Conservation (phyloP, 2,113 vertebrate genomes). For the Dromiciops gliroides region DNA sequence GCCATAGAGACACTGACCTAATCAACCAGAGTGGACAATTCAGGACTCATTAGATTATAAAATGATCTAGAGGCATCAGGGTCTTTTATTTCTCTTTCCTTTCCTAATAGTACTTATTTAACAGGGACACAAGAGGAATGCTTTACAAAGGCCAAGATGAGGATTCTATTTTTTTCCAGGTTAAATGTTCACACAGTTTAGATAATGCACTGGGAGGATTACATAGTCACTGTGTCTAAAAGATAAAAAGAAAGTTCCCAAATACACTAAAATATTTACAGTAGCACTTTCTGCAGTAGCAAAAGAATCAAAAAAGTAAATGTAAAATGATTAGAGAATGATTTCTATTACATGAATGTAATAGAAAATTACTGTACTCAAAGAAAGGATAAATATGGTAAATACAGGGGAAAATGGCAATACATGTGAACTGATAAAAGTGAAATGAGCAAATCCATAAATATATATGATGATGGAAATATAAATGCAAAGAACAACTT, state of each 20-base stretch:
- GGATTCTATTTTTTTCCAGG: not conserved
- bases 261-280: not conserved
- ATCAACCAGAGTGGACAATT: not conserved
- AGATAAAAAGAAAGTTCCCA: not conserved
- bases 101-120: not conserved
- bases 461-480: not conserved
- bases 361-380: not conserved
- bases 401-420: not conserved
- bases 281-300: not conserved
- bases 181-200: slow-evolving; percentile 46
- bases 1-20: not conserved
- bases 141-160: not conserved
- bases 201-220: not conserved
- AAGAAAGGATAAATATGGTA: not conserved
- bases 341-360: not conserved
- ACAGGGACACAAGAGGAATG: not conserved
- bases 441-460: not conserved
- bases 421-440: not conserved
- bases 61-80: not conserved
- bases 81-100: not conserved
- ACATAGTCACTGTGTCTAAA: slow-evolving; percentile 1
- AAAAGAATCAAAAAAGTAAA: not conserved
- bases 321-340: not conserved
- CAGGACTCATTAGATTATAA: not conserved
- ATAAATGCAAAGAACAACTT: not conserved